Evolutionary conservation across 2,113 vertebrate species (phyloP).

Genomic region (Boulengeromyrus knoepffleri): DNA sequence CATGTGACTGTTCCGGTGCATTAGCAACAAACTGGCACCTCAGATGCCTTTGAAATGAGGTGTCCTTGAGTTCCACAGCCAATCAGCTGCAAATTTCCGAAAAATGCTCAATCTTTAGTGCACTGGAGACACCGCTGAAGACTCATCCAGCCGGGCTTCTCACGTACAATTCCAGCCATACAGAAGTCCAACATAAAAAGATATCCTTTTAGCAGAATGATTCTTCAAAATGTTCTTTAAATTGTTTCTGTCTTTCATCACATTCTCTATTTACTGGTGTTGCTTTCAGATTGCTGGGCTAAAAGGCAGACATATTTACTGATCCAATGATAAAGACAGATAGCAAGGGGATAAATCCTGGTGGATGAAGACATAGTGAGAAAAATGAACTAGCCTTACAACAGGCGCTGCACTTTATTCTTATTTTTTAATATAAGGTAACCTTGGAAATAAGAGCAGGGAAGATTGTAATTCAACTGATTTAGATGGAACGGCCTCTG

Average conservation of each 20-base stretch:
- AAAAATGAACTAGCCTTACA: background rate
- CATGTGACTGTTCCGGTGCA: slow-evolving; percentile 11
- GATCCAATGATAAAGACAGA: background rate
- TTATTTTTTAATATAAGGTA: background rate
- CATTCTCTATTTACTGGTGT: background rate
- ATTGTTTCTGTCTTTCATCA: background rate
- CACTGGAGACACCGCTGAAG: background rate
- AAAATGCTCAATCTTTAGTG: background rate
- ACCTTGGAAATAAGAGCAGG: background rate
- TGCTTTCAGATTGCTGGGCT: background rate
- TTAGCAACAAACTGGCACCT: slow-evolving; percentile 8
- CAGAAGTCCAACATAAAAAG: background rate
- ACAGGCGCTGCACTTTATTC: background rate
- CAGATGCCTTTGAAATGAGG: slow-evolving; percentile 7
- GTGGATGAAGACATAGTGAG: background rate
- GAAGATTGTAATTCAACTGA: background rate
- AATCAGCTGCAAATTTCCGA: background rate
- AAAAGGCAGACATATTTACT: background rate
- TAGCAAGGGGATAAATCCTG: background rate
- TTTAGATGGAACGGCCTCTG: background rate
- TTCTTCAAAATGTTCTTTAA: background rate
- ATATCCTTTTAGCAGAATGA: background rate
- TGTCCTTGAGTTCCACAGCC: background rate
- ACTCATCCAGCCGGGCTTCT: background rate
- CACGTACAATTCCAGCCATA: background rate